Conservation (phyloP, 2,113 vertebrate genomes). For the Myiagra hebetior region DNA sequence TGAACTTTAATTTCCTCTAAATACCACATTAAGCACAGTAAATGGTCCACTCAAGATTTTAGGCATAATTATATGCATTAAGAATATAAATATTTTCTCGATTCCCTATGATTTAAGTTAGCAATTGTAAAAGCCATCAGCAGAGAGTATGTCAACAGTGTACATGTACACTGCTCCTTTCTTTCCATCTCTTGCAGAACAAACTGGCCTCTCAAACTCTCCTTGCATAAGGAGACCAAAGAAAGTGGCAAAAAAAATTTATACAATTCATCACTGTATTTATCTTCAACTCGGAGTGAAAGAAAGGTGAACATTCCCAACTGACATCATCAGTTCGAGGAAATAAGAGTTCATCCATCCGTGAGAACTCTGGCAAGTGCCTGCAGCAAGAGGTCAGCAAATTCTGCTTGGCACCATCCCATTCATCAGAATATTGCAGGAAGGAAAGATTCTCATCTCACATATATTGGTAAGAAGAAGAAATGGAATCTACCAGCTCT, state of each 20-base stretch:
- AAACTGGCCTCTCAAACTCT: background rate
- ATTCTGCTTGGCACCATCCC: background rate
- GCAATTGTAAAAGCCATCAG: constrained; percentile 9
- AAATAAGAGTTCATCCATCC: constrained; percentile 49
- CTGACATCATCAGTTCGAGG: constrained; percentile 39
- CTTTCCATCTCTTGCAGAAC: background rate
- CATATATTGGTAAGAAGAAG: background rate
- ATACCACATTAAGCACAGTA: constrained; percentile 59
- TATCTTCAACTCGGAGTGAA: background rate
- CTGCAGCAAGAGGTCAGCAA: background rate
- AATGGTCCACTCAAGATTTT: constrained; percentile 61
- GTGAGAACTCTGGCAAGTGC: background rate
- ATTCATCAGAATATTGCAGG: background rate
- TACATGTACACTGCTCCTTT: background rate
- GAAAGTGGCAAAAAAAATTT: background rate
- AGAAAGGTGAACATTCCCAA: constrained; percentile 57
- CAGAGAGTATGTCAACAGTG: constrained; percentile 1
- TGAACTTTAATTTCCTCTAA: constrained; percentile 62
- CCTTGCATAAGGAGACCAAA: background rate
- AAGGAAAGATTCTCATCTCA: background rate
- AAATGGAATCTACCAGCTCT: background rate
- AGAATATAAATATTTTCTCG: constrained; percentile 59
- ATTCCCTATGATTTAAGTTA: constrained; percentile 47
- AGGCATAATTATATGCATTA: constrained; percentile 53
- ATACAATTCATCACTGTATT: background rate